Base-by-base conservation (phyloP, 30 jellyfish, hydroid and myxozoan species). In the Aurelia sp. region DNA sequence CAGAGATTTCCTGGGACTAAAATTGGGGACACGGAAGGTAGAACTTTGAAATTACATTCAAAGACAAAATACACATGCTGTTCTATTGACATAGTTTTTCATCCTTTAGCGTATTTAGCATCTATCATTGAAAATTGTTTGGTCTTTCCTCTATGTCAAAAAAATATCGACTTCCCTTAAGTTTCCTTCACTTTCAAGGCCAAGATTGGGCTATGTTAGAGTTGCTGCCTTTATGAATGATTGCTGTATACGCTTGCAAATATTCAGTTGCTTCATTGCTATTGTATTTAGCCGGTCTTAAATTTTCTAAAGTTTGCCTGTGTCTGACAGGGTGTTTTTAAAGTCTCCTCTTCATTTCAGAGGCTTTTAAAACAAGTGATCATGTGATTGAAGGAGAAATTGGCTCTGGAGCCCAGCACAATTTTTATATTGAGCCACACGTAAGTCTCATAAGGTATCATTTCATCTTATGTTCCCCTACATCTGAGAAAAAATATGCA, bases 371-470 rank as follows among this genome's bases (percentile, higher is more conserved):
- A 50, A 17, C 66, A n/a, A 70, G 92, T 71, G 92, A 83, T 60
- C 92, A 73, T 47, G 70, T 83, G 13, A 61, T 83, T 22, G 86
- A 71, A 23, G 92, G 92, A 8, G 92, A 83, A 60, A 22, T 73
- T 22, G 79, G 37, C 9, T 60, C 79, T 37, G 86, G 86, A 37
- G 72, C 92, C 4, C 86, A 71, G 72, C 86, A 83, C 30, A 72
- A 83, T 37, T 83, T 83, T 27, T 72, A 83, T 51, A 71, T 83
- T n/a, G 92, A 83, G 61, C 92, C 92, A 19, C 92, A 83, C 79
- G 92, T 83, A 61, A 13, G 77, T 20, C 11, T 21, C 3, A 0
- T 52, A 17, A 51, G 0, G 75, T 55, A 5, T 15, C 23, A 47
- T 48, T 16, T n/a, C 60, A 27, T 27, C 0, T 57, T 55, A 7